Evolutionary conservation across 2,888 invertebrate genomes (phyloP).

Genomic region (Steinernema hermaphroditum): DNA sequence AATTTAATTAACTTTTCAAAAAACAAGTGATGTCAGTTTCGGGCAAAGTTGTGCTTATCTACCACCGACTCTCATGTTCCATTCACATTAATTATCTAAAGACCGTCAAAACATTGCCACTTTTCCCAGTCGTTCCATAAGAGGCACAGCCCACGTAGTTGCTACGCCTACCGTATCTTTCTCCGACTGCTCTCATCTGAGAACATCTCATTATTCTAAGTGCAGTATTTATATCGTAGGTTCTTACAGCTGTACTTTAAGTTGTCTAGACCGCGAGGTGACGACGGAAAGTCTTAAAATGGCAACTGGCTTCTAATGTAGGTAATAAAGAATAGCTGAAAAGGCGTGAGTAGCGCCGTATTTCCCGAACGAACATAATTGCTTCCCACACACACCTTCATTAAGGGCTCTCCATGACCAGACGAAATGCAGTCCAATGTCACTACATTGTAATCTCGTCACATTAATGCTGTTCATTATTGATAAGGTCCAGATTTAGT

Average conservation of each 20-base stretch:
- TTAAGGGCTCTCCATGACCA: background rate
- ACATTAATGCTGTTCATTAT: slow-evolving; percentile 19
- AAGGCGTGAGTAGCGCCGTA: background rate
- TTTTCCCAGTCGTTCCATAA: background rate
- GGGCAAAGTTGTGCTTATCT: slow-evolving; percentile 21
- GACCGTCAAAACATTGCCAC: slow-evolving; percentile 2
- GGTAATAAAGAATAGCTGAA: background rate
- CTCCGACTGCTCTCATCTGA: background rate
- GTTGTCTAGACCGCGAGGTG: slow-evolving; percentile 12
- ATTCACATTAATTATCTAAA: slow-evolving; percentile 25
- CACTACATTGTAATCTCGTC: background rate
- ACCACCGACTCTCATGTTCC: slow-evolving; percentile 8
- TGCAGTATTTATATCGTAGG: background rate
- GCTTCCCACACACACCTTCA: slow-evolving; percentile 27
- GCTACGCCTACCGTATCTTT: background rate
- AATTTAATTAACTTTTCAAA: slow-evolving; percentile 14
- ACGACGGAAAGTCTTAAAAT: background rate
- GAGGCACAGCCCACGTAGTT: background rate
- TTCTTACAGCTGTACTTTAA: slow-evolving; percentile 14
- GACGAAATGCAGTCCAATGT: background rate
- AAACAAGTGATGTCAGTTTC: slow-evolving; percentile 24
- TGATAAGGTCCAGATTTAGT: slow-evolving; percentile 28
- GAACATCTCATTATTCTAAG: slow-evolving; percentile 22
- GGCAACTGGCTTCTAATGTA: slow-evolving; percentile 6
- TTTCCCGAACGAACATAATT: slow-evolving; percentile 19